These are phyloP conservation scores for Atethmia centrago DNA, from an alignment of 2,888 invertebrate species.

Conservation along the genomic window DNA sequence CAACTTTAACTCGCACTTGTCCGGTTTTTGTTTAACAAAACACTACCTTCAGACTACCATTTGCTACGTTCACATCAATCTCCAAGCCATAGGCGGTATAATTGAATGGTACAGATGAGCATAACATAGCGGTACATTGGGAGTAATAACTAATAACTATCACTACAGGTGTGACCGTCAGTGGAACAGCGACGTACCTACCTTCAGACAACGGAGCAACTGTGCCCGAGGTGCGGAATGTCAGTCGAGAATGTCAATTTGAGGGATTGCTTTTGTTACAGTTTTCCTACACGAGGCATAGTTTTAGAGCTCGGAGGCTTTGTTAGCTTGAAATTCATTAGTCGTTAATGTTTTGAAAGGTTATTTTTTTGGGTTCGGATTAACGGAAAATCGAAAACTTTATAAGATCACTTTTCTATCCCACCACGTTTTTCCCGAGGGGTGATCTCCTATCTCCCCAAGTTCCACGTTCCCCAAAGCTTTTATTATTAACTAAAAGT, in stretches of 20 bases:
- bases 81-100: constrained; percentile 28
- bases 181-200: constrained; percentile 36
- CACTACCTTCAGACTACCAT: not conserved
- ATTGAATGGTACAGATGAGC: constrained; percentile 51
- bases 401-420: not conserved
- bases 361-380: not conserved
- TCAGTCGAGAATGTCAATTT: constrained; percentile 9
- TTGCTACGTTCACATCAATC: constrained; percentile 13
- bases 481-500: too few relatives aligned
- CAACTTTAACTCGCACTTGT: too few relatives aligned
- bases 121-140: constrained; percentile 42
- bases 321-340: not conserved
- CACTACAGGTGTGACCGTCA: constrained; percentile 40
- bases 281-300: not conserved
- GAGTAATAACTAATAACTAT: constrained; percentile 31
- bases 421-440: not conserved
- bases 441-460: too few relatives aligned
- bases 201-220: not conserved
- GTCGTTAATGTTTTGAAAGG: constrained; percentile 1
- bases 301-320: not conserved
- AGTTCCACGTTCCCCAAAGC: too few relatives aligned
- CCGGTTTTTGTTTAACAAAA: too few relatives aligned
- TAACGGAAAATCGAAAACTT: not conserved
- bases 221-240: constrained; percentile 22
- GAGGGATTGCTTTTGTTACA: constrained; percentile 11